Percentiles rank a stretch among this genome's conserved stretches.
Conservation (phyloP, 1,140 invertebrate genomes). For the Delia radicum region DNA sequence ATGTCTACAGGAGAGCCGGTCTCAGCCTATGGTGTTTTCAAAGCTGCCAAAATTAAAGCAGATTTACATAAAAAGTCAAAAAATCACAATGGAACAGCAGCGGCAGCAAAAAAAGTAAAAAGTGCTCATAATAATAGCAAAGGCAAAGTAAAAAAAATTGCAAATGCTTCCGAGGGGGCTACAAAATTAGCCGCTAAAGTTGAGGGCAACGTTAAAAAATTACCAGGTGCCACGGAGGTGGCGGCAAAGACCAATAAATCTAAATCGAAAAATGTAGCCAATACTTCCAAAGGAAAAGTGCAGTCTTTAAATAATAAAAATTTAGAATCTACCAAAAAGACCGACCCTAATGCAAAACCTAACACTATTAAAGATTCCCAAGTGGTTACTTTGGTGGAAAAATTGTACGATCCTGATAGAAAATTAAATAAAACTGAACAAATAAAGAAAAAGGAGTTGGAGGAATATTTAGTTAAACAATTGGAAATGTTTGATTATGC, state of each 20-base stretch:
- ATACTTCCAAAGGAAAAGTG: not conserved
- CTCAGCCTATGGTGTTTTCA: not conserved
- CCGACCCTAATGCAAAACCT: too few species aligned
- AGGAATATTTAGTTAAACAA: constrained; percentile 16
- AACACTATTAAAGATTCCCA: not conserved
- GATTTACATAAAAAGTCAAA: not conserved
- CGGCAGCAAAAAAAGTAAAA: not conserved
- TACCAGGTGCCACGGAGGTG: too few species aligned
- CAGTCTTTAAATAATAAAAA: too few species aligned
- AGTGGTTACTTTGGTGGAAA: constrained; percentile 12
- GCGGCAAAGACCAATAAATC: not conserved
- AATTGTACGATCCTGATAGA: constrained; percentile 10
- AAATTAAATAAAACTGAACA: constrained; percentile 24
- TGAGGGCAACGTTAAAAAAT: too few species aligned
- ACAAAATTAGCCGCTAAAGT: not conserved
- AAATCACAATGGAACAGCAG: not conserved
- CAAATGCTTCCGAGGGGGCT: not conserved
- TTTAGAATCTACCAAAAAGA: too few species aligned
- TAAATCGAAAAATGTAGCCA: not conserved
- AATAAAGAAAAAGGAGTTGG: constrained; percentile 26
- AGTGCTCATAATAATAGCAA: not conserved
- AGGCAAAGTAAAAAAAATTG: not conserved
- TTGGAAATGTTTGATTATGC: constrained; percentile 14
- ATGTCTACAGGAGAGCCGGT: constrained; percentile 3
- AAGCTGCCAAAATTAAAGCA: not conserved